These are phyloP conservation scores for Tetraodon nigroviridis DNA, from an alignment of 2,113 vertebrate genomes.

Conservation along the genomic window DNA sequence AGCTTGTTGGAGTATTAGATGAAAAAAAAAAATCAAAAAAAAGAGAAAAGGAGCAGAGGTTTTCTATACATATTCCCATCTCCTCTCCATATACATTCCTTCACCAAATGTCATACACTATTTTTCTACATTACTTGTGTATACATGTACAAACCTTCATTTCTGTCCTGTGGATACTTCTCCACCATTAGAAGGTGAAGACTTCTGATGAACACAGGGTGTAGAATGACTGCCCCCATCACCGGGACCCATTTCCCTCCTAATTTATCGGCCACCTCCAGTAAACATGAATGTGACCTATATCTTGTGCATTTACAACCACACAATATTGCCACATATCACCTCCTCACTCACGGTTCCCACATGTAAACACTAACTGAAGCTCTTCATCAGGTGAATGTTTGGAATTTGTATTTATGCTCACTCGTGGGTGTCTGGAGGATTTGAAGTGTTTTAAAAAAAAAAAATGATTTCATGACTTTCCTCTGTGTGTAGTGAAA, in stretches of 20 bases:
- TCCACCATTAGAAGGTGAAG: constrained; percentile 20
- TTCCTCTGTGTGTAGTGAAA: constrained; percentile 74
- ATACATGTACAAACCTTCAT: constrained; percentile 50
- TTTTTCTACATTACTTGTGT: constrained; percentile 64
- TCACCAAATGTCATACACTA: constrained; percentile 47
- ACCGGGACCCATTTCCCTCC: constrained; percentile 14
- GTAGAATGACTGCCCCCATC: constrained; percentile 6
- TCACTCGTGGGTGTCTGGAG: constrained; percentile 45
- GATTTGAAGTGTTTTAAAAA: constrained; percentile 45
- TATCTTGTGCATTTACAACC: constrained; percentile 49
- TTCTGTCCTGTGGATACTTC: constrained; percentile 33
- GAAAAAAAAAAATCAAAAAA: constrained; percentile 3
- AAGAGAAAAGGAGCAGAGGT: constrained; percentile 6
- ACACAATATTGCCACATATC: constrained; percentile 57
- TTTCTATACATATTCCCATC: constrained; percentile 6
- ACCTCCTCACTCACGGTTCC: constrained; percentile 39
- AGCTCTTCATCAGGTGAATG: constrained; percentile 67
- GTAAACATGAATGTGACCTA: constrained; percentile 62
- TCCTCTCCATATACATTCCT: constrained; percentile 38
- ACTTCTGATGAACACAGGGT: not conserved
- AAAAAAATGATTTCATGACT: constrained; percentile 34
- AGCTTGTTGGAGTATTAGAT: constrained; percentile 21
- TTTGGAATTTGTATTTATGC: constrained; percentile 56
- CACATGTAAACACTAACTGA: constrained; percentile 49
- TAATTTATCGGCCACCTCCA: constrained; percentile 26